These are phyloP conservation scores for Myotis planiceps DNA, from an alignment of 2,797 vertebrate genomes.

Conservation along the genomic window DNA sequence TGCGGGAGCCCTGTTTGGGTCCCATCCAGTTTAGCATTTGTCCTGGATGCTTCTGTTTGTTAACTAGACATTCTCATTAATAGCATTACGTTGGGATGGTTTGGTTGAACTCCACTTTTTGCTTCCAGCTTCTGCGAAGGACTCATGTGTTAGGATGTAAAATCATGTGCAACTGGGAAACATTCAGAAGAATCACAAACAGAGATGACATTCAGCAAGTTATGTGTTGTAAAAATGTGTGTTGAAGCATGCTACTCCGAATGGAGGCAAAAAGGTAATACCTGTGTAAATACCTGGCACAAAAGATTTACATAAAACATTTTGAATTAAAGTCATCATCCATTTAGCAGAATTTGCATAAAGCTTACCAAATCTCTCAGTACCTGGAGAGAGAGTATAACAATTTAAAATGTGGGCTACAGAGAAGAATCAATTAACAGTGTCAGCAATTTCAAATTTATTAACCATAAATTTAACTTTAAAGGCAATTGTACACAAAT, in stretches of 20 bases:
- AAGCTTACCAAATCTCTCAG: not conserved
- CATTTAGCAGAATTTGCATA: slow-evolving; percentile 1
- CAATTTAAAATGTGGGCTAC: not conserved
- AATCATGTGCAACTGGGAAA: not conserved
- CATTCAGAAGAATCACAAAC: not conserved
- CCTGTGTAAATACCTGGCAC: not conserved
- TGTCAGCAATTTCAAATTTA: slow-evolving; percentile 10
- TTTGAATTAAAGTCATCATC: not conserved
- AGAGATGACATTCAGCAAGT: not conserved
- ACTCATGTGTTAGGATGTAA: not conserved
- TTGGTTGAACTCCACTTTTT: not conserved
- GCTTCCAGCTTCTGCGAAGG: not conserved
- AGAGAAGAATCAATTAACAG: not conserved
- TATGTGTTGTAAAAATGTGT: not conserved
- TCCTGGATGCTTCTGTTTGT: not conserved
- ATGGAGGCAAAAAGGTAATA: not conserved
- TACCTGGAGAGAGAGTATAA: not conserved
- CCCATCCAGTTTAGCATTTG: not conserved
- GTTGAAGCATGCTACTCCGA: not conserved
- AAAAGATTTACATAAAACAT: not conserved
- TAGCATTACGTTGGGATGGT: not conserved
- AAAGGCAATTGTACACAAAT: not conserved
- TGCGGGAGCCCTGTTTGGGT: not conserved
- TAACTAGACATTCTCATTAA: not conserved
- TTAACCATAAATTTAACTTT: slow-evolving; percentile 5